A percentile compares a stretch with the other conserved stretches of the same genome.
These are phyloP conservation scores for Zaprionus lachaisei DNA, from an alignment of 1,140 invertebrate species.

Conservation along the genomic window DNA sequence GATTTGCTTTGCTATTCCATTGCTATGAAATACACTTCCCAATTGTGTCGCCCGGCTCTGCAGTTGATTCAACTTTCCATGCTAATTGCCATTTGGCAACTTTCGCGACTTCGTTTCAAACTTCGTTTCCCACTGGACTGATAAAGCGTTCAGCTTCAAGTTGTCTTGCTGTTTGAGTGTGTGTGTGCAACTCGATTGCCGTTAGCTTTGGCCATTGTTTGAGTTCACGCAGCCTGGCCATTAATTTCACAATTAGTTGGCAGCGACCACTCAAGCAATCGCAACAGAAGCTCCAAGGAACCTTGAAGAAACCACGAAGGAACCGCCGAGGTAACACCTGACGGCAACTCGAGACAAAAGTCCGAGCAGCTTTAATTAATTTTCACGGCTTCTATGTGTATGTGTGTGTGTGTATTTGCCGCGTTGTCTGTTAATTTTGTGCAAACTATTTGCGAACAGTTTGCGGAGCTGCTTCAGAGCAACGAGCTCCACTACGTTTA, in stretches of 20 bases:
- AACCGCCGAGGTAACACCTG: conserved; percentile 29
- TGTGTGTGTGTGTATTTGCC: conserved; percentile 18
- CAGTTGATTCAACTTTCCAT: conserved; percentile 55
- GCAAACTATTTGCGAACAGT: conserved; percentile 49
- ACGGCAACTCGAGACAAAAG: conserved; percentile 40
- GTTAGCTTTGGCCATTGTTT: conserved; percentile 74
- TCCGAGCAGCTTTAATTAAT: conserved; percentile 68
- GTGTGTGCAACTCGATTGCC: conserved; percentile 61
- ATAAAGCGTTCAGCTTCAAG: conserved; percentile 24
- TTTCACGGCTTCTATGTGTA: conserved; percentile 27
- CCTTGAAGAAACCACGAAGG: neutral
- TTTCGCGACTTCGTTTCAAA: conserved; percentile 71
- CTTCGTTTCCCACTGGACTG: conserved; percentile 52
- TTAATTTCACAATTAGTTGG: conserved; percentile 76
- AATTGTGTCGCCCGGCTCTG: conserved; percentile 29
- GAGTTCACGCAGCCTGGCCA: conserved; percentile 72
- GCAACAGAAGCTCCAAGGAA: neutral
- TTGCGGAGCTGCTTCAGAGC: conserved; percentile 22
- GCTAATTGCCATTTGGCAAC: conserved; percentile 80
- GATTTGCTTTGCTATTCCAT: conserved; percentile 1
- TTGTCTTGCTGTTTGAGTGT: neutral
- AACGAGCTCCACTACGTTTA: neutral
- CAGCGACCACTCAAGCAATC: conserved; percentile 28
- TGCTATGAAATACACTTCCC: conserved; percentile 21
- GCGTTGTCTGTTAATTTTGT: conserved; percentile 48